A percentile compares a stretch with the other conserved stretches of the same genome.
Conservation (phyloP, 2,797 vertebrate genomes). For the Pygocentrus nattereri region DNA sequence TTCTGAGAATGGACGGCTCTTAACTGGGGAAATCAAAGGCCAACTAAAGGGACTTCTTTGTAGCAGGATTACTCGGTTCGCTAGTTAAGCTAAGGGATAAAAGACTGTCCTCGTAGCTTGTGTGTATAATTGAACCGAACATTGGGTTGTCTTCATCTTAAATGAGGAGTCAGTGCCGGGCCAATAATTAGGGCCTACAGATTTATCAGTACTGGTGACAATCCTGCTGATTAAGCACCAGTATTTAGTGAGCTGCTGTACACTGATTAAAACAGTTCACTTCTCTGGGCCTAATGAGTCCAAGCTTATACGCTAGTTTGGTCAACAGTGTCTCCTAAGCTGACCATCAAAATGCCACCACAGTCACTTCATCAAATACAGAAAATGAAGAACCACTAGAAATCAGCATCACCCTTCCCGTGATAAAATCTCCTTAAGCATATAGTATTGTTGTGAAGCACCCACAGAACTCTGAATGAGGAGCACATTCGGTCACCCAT, state of each 20-base stretch:
- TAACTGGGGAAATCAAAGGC: background rate
- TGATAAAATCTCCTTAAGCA: too few relatives aligned
- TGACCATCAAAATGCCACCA: too few relatives aligned
- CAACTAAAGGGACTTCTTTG: background rate
- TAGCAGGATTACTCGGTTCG: background rate
- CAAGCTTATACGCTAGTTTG: too few relatives aligned
- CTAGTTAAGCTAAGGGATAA: background rate
- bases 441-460: too few relatives aligned
- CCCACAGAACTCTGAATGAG: too few relatives aligned
- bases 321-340: too few relatives aligned
- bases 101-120: background rate
- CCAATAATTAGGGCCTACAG: background rate
- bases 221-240: background rate
- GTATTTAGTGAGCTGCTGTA: background rate
- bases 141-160: background rate
- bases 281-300: too few relatives aligned
- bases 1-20: background rate
- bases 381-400: too few relatives aligned
- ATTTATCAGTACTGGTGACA: background rate
- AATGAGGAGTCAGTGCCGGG: background rate
- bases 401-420: too few relatives aligned
- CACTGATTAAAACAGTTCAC: too few relatives aligned
- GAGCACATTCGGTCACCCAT: too few relatives aligned
- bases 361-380: too few relatives aligned
- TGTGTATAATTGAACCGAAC: background rate